Base-by-base conservation (phyloP, 2,797 vertebrate genomes). In the Amphiprion clarkii region DNA sequence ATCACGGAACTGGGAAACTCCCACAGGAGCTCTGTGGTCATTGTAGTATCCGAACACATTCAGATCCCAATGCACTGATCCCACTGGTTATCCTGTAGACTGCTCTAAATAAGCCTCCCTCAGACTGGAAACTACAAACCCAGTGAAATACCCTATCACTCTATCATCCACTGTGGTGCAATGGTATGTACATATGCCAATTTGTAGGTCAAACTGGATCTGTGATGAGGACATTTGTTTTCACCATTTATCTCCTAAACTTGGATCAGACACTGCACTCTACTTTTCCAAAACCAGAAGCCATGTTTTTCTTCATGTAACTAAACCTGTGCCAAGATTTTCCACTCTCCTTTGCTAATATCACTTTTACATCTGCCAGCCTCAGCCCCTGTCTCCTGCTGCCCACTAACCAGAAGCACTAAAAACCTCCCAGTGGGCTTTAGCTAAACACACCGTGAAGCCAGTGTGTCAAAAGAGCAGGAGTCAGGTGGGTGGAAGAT, bases 1-100 rank as follows among this genome's bases (percentile, higher is more conserved):
- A 88, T 71, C 78, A 75, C 89, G 88, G 87, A 92, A 87, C 66
- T 75, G 82, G 87, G 80, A 90, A 93, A 90, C 76, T 91, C 91
- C 90, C 87, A 31, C 31, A 53, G 82, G 79, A 87, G 57, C 69
- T 81, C 51, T 82, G 83, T 62, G 83, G 87, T 71, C 70, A 87
- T 29, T 63, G 53, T 39, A 48, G 40, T 63, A 74, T 88, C 78
- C 81, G 75, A 81, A 75, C 67, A 71, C 56, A 85, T 76, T 60
- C 65, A 17, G 62, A 79, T 81, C 79, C 81, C 59, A 52, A 60
- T 83, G 70, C 33, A 11, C 68, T 70, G 71, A 67, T 84, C 78
- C 82, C 72, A 64, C 42, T 36, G 78, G 76, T 82, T 82, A 71
- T 88, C 82, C 81, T 84, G 71, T 53, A 81, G 76, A 78, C 65